Base-by-base conservation (phyloP, 2,797 vertebrate genomes). In the Mormyrops boulengeri region DNA sequence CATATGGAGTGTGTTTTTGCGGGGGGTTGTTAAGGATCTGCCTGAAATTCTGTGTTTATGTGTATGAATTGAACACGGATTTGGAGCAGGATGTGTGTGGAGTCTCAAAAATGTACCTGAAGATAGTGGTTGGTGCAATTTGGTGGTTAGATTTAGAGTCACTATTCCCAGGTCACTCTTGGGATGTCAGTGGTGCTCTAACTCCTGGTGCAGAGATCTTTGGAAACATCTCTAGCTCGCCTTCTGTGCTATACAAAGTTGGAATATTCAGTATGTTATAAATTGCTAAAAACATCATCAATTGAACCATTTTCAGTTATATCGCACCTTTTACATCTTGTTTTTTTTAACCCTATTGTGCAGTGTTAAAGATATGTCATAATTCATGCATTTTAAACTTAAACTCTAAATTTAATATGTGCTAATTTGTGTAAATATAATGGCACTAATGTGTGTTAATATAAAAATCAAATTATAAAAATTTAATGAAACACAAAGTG, bases 351-450 rank as follows among this genome's bases (percentile, higher is more conserved):
- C 41, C 77, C 2, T 12, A 17, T 80, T 44, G 41, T 80, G 7
- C 30, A 5, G 30, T 17, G 38, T 82, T 82, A 82, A 38, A 73
- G 12, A 73, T 73, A 38, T 73, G 14, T 38, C 66, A 73, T 38
- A 38, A 73, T 73, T 73, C 30, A 17, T 38, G 12, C 2, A 38
- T 73, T 73, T 73, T 73, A 38, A 38, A 73, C 38, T n/a, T n/a
- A n/a, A 6, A 38, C 30, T 17, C 30, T 73, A 73, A 38, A 73
- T 73, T 17, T 6, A 44, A 47, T 44, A 82, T 41, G 38, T 82
- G 77, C 77, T 82, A 47, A 82, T 82, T n/a, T 44, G 77, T 22
- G 41, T 82, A 22, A 82, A 82, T 22, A 82, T 82, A 82, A 82
- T 19, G 41, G 19, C 38, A 82, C 77, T 82, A 82, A 47, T 73